Percentiles rank a stretch among this genome's conserved stretches.
These are phyloP conservation scores for Episyrphus balteatus DNA, from an alignment of 1,140 invertebrate species.

Conservation along the genomic window DNA sequence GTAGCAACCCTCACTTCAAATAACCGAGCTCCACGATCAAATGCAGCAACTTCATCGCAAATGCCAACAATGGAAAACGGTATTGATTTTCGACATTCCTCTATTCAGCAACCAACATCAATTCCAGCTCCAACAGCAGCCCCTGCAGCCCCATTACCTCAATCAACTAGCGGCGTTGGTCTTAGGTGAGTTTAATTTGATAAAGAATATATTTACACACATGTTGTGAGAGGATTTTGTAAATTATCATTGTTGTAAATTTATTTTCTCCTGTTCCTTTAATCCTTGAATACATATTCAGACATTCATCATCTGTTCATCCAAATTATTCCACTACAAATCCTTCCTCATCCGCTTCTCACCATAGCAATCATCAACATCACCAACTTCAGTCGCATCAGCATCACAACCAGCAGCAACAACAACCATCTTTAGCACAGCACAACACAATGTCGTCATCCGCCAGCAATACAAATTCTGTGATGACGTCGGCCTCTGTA, in stretches of 20 bases:
- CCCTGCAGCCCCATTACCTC: not conserved
- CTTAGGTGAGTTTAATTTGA: not conserved
- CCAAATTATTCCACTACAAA: not conserved
- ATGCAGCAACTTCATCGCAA: not conserved
- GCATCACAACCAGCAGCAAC: constrained; percentile 14
- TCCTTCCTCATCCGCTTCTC: not conserved
- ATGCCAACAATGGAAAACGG: constrained; percentile 8
- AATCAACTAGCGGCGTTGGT: not conserved
- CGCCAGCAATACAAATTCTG: no score
- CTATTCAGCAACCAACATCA: not conserved
- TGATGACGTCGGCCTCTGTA: no score
- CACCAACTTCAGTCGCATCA: constrained; percentile 10
- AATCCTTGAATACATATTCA: constrained; percentile 1
- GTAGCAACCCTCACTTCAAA: not conserved
- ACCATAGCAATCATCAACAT: not conserved
- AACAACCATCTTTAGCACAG: constrained; percentile 1
- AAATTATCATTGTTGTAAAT: not conserved
- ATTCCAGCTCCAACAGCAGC: not conserved
- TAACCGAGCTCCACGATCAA: not conserved
- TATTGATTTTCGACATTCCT: constrained; percentile 10
- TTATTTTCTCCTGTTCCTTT: not conserved
- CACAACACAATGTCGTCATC: no score
- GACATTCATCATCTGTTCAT: constrained; percentile 1
- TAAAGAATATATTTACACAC: not conserved
- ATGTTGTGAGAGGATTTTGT: not conserved